Percentiles rank a stretch among this genome's conserved stretches.
Conservation (phyloP, 2,888 invertebrate genomes). For the Ischnura elegans region DNA sequence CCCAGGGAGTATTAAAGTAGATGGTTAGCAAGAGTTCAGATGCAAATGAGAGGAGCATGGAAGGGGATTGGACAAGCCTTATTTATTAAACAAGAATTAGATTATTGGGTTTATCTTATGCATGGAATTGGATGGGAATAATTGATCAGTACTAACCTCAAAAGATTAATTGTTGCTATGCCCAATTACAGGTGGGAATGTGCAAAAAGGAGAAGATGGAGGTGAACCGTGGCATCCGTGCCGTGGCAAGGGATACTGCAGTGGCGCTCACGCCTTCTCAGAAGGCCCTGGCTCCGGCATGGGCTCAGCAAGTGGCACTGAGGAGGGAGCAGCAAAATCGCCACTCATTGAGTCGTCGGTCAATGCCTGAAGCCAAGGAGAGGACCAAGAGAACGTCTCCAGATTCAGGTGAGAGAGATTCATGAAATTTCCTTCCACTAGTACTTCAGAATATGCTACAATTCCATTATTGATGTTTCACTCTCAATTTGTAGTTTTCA, state of each 20-base stretch:
- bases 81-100: no score
- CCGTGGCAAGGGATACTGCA: constrained; percentile 71
- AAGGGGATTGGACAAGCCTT: no score
- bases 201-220: constrained; percentile 81
- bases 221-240: constrained; percentile 76
- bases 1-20: no score
- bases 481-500: no score
- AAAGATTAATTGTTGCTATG: no score
- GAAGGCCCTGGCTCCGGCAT: constrained; percentile 74
- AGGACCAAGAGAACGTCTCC: constrained; percentile 76
- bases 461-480: no score
- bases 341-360: constrained; percentile 70
- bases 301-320: constrained; percentile 73
- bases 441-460: no score
- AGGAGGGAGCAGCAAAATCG: background rate
- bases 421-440: no score
- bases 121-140: background rate
- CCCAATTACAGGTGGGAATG: background rate
- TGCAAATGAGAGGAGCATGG: no score
- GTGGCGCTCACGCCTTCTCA: constrained; percentile 76
- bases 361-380: constrained; percentile 76
- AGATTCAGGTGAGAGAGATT: constrained; percentile 76
- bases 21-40: no score
- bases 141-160: background rate
- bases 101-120: no score